A percentile compares a stretch with the other conserved stretches of the same genome.
phyloP scores from a whole-genome alignment of 53 echinoderm and acorn worm species.

The Mesocentrotus franciscanus region DNA sequence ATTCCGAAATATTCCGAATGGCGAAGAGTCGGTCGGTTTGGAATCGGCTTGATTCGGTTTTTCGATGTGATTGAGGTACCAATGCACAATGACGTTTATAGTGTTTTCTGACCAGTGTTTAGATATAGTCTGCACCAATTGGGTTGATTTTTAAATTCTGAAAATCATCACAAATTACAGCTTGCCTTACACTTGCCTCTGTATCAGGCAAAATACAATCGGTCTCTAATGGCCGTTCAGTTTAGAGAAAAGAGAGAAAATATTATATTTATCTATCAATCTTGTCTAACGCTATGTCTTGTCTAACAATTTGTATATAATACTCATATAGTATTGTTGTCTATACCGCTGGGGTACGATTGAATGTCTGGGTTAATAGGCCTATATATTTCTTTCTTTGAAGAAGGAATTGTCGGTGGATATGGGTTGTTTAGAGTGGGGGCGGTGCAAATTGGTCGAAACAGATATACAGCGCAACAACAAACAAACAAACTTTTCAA shows the following conservation, averaged over 20 bases:
- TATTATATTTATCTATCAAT: constrained; percentile 12
- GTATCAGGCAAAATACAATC: constrained; percentile 11
- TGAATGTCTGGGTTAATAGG: neutral
- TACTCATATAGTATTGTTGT: neutral
- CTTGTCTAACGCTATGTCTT: constrained; percentile 44
- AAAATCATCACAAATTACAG: constrained; percentile 52
- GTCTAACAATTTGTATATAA: constrained; percentile 24
- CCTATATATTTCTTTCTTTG: too few relatives aligned
- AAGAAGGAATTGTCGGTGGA: too few relatives aligned
- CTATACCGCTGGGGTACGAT: neutral
- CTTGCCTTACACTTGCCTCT: constrained; percentile 62
- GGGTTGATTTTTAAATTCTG: constrained; percentile 2
- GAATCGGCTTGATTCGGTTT: too few relatives aligned
- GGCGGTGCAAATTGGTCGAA: neutral
- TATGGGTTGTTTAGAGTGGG: neutral
- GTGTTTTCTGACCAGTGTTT: constrained; percentile 1
- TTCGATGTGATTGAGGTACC: neutral
- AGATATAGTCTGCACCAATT: constrained; percentile 44
- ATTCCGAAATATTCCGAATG: too few relatives aligned
- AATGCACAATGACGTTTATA: neutral
- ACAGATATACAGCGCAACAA: too few relatives aligned
- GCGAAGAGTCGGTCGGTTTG: too few relatives aligned
- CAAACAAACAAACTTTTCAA: neutral
- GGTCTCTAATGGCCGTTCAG: neutral
- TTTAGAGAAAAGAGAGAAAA: neutral